Conservation (phyloP, 2,888 invertebrate genomes). For the Andrena hattorfiana region DNA sequence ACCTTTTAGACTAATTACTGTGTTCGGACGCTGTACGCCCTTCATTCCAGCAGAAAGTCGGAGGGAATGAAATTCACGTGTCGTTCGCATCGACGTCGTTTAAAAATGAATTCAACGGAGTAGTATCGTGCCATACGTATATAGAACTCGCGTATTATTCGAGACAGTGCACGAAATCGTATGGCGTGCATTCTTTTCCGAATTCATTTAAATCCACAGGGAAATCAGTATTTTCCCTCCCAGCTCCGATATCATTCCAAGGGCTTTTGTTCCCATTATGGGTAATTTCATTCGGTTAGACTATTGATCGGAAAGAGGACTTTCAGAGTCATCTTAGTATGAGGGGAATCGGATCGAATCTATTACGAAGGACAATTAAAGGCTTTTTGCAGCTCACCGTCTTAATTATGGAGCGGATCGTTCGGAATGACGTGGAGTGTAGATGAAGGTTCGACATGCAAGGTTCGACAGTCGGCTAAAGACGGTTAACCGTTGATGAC, state of each 20-base stretch:
- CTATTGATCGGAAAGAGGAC: background rate
- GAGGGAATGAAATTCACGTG: background rate
- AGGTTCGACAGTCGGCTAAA: conserved; percentile 72
- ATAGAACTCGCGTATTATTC: no score
- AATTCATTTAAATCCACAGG: background rate
- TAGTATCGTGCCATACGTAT: background rate
- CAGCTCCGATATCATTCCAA: background rate
- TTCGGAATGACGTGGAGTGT: conserved; percentile 35
- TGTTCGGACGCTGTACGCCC: background rate
- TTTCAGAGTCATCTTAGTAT: background rate
- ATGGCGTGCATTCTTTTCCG: no score
- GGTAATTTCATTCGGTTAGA: conserved; percentile 36
- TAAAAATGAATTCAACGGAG: background rate
- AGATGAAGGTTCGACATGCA: conserved; percentile 65
- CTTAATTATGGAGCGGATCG: conserved; percentile 74
- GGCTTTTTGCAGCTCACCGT: conserved; percentile 71
- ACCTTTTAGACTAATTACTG: conserved; percentile 53
- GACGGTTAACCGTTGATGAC: conserved; percentile 79
- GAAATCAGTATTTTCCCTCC: background rate
- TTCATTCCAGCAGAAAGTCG: background rate
- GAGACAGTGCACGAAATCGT: background rate
- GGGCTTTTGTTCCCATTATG: background rate
- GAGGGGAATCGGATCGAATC: conserved; percentile 42
- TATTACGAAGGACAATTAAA: conserved; percentile 67
- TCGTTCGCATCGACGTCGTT: background rate